Percentiles rank a stretch among this genome's conserved stretches.
Evolutionary conservation across 2,888 invertebrate genomes (phyloP).

Genomic region (Heliconius aoede): DNA sequence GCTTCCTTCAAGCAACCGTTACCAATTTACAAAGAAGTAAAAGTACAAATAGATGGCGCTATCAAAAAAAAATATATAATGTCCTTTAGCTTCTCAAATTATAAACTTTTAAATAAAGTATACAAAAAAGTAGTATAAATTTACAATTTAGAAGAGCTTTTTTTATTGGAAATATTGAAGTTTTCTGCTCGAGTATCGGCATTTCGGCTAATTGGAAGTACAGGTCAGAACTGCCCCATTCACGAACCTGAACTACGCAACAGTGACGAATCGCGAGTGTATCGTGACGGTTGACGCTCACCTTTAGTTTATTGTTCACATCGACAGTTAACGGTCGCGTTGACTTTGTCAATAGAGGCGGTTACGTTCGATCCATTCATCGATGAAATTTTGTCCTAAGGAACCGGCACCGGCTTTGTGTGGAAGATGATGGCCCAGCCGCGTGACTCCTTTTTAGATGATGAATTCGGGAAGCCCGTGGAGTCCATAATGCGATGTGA

Average conservation of each 20-base stretch:
- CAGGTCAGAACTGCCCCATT: not conserved
- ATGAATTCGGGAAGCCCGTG: constrained; percentile 72
- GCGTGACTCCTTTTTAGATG: constrained; percentile 58
- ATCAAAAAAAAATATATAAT: not conserved
- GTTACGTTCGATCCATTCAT: constrained; percentile 53
- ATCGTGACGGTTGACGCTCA: constrained; percentile 34
- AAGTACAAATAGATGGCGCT: constrained; percentile 8
- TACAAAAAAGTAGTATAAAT: too few relatives aligned
- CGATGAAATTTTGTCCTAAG: constrained; percentile 54
- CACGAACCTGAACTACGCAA: not conserved
- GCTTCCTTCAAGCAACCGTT: not conserved
- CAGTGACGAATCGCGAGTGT: not conserved
- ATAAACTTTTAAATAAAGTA: not conserved
- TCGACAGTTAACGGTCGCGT: constrained; percentile 53
- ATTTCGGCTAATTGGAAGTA: not conserved
- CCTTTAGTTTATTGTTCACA: constrained; percentile 55
- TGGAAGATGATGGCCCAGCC: constrained; percentile 65
- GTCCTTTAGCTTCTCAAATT: not conserved
- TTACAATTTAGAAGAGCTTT: too few relatives aligned
- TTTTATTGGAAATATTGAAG: not conserved
- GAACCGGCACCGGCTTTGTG: constrained; percentile 55
- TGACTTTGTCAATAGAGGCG: constrained; percentile 46
- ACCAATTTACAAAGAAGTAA: not conserved
- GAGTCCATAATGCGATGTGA: constrained; percentile 80
- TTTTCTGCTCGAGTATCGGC: not conserved